Base-by-base conservation (phyloP, 1,140 invertebrate genomes). In the Diabrotica undecimpunctata region DNA sequence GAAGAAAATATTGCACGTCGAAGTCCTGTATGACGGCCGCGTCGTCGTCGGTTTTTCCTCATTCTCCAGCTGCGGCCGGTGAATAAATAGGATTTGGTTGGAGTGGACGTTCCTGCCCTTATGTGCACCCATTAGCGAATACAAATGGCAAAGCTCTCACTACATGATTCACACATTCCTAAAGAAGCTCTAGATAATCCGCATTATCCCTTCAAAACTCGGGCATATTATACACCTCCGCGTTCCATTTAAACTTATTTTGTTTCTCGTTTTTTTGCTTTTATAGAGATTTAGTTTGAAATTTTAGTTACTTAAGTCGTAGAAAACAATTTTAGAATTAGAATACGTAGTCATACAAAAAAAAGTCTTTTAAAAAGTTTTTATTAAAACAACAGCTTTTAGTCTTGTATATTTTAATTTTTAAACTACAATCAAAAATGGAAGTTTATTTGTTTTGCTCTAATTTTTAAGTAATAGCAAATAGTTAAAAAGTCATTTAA, bases 121-220 rank as follows among this genome's bases (percentile, higher is more conserved):
- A 71, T 64, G 66, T 69, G 66, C 67, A 66, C 68, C 73, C 73
- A 73, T 75, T 75, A 74, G 65, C 62, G 62, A 57, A 61, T 71
- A 71, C 73, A 74, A 73, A 75, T 73, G 72, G 72, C 70, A 71
- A 75, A 74, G 69, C 70, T 73, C 66, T 68, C 66, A 50, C 68
- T 70, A 75, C 73, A 75, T 69, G 73, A 68, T 73, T 75, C 70
- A 69, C 73, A 75, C 73, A 75, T 75, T 73, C 70, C 70, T 69
- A 68, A 73, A 73, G 70, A 70, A 70, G 69, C 65, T 64, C 67
- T 62, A 57, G 67, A 70, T 73, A 72, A 72, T 66, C 71, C 69
- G 69, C 64, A 72, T 71, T 71, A 70, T 69, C 66, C 64, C 57
- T 54, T 57, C 63, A 68, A 70, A 69, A 46, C 66, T 67, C 66